Evolutionary conservation across 2,113 vertebrate species (phyloP), one percentile per base, ranked within the genome.

Genomic region (Triplophysa tibetana): DNA sequence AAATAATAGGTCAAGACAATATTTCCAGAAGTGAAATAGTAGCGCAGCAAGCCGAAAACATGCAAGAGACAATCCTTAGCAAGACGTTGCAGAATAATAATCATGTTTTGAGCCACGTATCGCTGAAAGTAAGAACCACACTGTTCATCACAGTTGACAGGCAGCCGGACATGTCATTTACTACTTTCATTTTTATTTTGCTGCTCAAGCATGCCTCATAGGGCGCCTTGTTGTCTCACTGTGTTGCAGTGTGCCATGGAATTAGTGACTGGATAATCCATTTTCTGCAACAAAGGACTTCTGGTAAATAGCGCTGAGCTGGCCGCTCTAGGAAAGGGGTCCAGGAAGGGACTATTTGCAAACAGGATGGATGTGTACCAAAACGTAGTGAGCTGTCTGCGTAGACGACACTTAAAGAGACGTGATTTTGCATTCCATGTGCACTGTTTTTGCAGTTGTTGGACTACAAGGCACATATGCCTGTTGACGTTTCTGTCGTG

Each of bases 271-370:
- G 86, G 87, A 88, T 92, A 90, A 92, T 92, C 91, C 88, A 84
- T 86, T 85, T 87, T 85, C 81, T 90, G 88, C 91, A 91, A 93
- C 92, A 92, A 93, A 92, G 91, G 88, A 66, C 82, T 90, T 88
- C 87, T 89, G 80, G 88, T 91, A 90, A 91, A 91, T 89, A 86
- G 87, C 84, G 89, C 88, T 87, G 88, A 88, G 86, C 88, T 88
- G 82, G 75, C 83, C 75, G 83, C 58, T 29, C 75, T 54, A 52
- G 70, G 78, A 87, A 80, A 52, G 79, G 81, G 58, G 67, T 85
- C 85, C 77, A 65, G 86, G 77, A 83, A 82, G 82, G 75, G 68
- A 80, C 56, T 76, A 70, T 38, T 38, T 65, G 77, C 77, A 79
- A 60, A 76, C 74, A 38, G 17, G 1, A 8, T 7, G 33, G 23